Conservation (phyloP, 2,797 vertebrate genomes). For the Parauchenoglanis ngamensis region DNA sequence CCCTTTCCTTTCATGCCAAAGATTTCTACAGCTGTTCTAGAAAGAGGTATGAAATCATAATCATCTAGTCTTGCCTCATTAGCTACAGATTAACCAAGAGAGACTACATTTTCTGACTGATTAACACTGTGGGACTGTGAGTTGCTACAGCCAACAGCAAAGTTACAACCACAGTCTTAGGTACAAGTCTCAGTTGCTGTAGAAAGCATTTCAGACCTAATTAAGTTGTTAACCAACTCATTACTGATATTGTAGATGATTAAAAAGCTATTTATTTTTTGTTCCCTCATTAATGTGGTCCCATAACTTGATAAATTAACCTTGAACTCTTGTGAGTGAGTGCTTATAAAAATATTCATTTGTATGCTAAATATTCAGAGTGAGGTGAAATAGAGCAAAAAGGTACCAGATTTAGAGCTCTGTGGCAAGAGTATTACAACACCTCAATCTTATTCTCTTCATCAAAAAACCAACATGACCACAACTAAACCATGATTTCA, state of each 20-base stretch:
- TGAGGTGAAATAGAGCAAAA: background rate
- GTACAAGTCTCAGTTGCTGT: constrained; percentile 38
- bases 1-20: background rate
- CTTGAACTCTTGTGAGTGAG: constrained; percentile 28
- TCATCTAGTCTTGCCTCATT: constrained; percentile 20
- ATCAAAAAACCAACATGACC: background rate
- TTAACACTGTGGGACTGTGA: background rate
- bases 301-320: constrained; percentile 49
- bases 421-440: constrained; percentile 10
- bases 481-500: constrained; percentile 23
- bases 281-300: constrained; percentile 43
- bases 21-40: background rate
- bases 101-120: constrained; percentile 16
- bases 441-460: no score
- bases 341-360: constrained; percentile 32
- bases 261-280: constrained; percentile 52
- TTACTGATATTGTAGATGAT: constrained; percentile 49
- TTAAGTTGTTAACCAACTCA: constrained; percentile 47
- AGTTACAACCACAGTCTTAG: constrained; percentile 30
- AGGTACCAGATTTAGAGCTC: constrained; percentile 2
- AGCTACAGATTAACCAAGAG: background rate
- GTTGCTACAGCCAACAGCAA: constrained; percentile 3
- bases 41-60: background rate
- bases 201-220: constrained; percentile 49
- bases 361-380: constrained; percentile 31